Evolutionary conservation across 2,797 vertebrate species (phyloP).

Genomic region (Anguilla obscura): DNA sequence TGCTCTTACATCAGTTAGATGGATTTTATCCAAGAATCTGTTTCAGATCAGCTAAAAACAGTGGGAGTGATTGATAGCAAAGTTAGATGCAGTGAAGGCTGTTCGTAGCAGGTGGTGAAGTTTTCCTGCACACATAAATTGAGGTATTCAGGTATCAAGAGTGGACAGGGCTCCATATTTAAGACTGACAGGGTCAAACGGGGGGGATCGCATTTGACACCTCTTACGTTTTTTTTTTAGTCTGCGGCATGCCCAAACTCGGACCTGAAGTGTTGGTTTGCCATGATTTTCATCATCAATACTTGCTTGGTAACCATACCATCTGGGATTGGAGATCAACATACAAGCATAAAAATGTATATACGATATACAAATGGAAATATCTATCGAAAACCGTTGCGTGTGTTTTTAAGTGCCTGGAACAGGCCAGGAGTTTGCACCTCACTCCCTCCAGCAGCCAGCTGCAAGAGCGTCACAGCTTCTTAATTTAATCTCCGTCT

Average conservation of each 20-base stretch:
- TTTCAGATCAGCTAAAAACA: slow-evolving; percentile 49
- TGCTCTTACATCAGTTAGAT: slow-evolving; percentile 6
- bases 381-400: neutral
- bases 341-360: neutral
- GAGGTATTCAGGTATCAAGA: slow-evolving; percentile 43
- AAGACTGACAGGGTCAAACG: slow-evolving; percentile 10
- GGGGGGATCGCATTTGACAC: slow-evolving; percentile 24
- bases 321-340: neutral
- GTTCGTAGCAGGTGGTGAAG: slow-evolving; percentile 9
- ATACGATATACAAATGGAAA: neutral
- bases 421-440: neutral
- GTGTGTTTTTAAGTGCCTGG: neutral
- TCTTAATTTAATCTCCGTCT: slow-evolving; percentile 17
- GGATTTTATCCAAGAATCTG: slow-evolving; percentile 46
- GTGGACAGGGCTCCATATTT: slow-evolving; percentile 36
- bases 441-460: neutral
- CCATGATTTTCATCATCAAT: neutral
- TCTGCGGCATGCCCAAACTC: neutral
- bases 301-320: neutral
- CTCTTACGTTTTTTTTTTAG: slow-evolving; percentile 24
- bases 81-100: slow-evolving; percentile 38
- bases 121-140: slow-evolving; percentile 39
- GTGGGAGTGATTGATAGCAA: slow-evolving; percentile 48
- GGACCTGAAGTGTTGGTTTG: neutral
- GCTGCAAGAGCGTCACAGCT: neutral